These are phyloP conservation scores for Sinella curviseta DNA, from an alignment of 1,140 invertebrate species.

Conservation along the genomic window DNA sequence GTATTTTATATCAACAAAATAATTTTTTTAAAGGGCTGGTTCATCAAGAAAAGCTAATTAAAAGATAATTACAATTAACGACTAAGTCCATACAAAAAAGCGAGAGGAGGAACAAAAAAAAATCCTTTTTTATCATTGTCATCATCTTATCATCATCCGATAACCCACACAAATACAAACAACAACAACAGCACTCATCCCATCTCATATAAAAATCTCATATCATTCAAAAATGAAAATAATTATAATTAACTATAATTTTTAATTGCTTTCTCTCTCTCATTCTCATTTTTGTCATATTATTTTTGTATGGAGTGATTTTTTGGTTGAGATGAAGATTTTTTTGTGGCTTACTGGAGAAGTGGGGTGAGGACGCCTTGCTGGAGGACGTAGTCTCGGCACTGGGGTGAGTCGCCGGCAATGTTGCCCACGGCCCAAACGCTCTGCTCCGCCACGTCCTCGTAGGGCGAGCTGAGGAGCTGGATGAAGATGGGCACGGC, in stretches of 20 bases:
- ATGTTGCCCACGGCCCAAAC: slow-evolving; percentile 97
- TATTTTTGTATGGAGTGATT: too few species aligned
- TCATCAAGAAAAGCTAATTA: too few species aligned
- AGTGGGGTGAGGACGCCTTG: slow-evolving; percentile 82
- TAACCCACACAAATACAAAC: too few species aligned
- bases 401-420: slow-evolving; percentile 90
- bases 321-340: neutral
- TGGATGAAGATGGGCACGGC: slow-evolving; percentile 90
- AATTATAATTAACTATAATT: neutral
- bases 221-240: neutral
- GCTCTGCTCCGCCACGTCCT: slow-evolving; percentile 94
- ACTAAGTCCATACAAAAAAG: too few species aligned
- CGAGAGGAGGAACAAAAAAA: too few species aligned
- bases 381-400: slow-evolving; percentile 85
- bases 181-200: neutral
- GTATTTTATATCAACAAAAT: too few species aligned
- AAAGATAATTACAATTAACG: too few species aligned
- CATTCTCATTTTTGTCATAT: too few species aligned
- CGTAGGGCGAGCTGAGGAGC: slow-evolving; percentile 74
- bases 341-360: slow-evolving; percentile 69
- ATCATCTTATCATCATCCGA: too few species aligned
- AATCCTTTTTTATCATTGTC: too few species aligned
- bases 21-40: too few species aligned
- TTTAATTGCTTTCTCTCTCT: too few species aligned
- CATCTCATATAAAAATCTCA: neutral